A percentile compares a stretch with the other conserved stretches of the same genome.
Evolutionary conservation across 2,888 invertebrate species (phyloP).

Genomic region (Cantharis lateralis): DNA sequence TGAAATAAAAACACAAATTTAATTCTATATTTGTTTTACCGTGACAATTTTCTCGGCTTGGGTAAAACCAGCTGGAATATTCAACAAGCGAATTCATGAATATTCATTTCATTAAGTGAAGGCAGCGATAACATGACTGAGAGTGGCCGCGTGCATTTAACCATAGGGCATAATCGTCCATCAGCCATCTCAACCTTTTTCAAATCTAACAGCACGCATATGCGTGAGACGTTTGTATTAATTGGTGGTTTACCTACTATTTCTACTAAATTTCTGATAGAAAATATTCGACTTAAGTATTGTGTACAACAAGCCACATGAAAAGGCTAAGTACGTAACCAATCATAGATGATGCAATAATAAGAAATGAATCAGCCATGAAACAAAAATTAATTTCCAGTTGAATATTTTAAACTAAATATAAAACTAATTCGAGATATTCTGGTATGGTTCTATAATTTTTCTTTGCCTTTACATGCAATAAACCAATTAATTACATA

Average conservation of each 20-base stretch:
- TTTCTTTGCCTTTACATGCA: not conserved
- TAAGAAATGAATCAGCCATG: not conserved
- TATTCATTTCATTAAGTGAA: constrained; percentile 51
- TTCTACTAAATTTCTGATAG: not conserved
- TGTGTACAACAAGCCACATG: not conserved
- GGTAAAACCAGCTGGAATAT: constrained; percentile 42
- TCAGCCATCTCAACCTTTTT: constrained; percentile 16
- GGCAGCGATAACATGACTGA: constrained; percentile 43
- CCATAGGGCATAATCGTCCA: constrained; percentile 39
- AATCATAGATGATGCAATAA: not conserved
- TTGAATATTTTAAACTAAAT: not conserved
- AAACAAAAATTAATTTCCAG: not conserved
- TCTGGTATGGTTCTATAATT: not conserved
- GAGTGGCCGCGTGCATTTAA: constrained; percentile 42
- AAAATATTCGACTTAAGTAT: not conserved
- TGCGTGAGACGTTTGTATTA: constrained; percentile 14
- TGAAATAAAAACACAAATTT: constrained; percentile 34
- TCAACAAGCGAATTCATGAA: constrained; percentile 48
- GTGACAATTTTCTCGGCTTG: constrained; percentile 41
- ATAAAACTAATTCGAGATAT: not conserved
- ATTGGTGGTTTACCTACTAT: not conserved
- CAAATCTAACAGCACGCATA: constrained; percentile 11
- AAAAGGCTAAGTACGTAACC: not conserved
- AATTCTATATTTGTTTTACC: constrained; percentile 39
- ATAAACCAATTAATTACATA: not conserved